A percentile compares a stretch with the other conserved stretches of the same genome.
These are phyloP conservation scores for Chromis chromis DNA, from an alignment of 2,797 vertebrate genomes.

Conservation along the genomic window DNA sequence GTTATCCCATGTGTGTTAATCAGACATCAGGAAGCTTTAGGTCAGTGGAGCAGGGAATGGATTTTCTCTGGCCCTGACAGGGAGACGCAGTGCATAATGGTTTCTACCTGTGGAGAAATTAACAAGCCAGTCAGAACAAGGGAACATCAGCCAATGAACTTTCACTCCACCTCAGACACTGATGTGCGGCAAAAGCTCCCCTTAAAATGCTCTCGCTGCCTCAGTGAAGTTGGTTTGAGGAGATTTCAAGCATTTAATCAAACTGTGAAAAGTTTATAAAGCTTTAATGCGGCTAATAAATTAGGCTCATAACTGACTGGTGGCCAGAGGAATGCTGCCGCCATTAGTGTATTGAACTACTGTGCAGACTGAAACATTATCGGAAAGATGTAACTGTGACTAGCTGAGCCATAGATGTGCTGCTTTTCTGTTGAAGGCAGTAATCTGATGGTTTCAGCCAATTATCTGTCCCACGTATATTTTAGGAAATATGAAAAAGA, in stretches of 20 bases:
- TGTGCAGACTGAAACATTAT: not conserved
- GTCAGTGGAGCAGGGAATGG: slow-evolving; percentile 77
- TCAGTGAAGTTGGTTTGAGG: not conserved
- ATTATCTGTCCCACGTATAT: not conserved
- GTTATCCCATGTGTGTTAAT: slow-evolving; percentile 76
- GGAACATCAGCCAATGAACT: slow-evolving; percentile 42
- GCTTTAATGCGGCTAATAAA: slow-evolving; percentile 6
- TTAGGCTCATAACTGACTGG: not conserved
- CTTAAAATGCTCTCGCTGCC: slow-evolving; percentile 18
- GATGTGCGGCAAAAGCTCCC: slow-evolving; percentile 18
- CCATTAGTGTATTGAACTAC: not conserved
- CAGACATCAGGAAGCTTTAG: slow-evolving; percentile 74
- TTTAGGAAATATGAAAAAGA: not conserved
- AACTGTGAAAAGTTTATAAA: slow-evolving; percentile 23
- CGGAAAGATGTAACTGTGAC: not conserved
- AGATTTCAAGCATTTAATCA: slow-evolving; percentile 21
- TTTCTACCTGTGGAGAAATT: slow-evolving; percentile 75
- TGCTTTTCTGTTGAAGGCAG: not conserved
- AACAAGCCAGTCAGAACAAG: slow-evolving; percentile 66
- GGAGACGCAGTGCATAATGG: slow-evolving; percentile 61
- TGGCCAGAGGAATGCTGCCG: not conserved
- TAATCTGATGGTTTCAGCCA: not conserved
- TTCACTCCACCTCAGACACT: slow-evolving; percentile 27
- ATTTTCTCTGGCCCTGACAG: slow-evolving; percentile 70
- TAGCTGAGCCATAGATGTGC: slow-evolving; percentile 2